Evolutionary conservation across 2,888 invertebrate species (phyloP).

Genomic region (Macaria liturata): DNA sequence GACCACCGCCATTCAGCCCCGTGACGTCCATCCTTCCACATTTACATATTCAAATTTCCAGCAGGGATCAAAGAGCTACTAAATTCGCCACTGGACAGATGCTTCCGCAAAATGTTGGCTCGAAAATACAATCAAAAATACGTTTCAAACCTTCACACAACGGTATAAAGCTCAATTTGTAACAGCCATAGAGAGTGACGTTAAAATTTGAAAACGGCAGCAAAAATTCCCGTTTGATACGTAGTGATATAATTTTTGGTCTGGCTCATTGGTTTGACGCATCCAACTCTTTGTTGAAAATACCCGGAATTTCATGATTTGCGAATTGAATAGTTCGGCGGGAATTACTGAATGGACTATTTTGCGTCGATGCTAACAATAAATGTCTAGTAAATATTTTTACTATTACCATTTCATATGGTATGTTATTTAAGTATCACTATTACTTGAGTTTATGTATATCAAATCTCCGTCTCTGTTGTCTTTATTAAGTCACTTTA

Average conservation of each 20-base stretch:
- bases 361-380: too few species aligned
- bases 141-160: conserved; percentile 2
- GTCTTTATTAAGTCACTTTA: too few species aligned
- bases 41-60: conserved; percentile 65
- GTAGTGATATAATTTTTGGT: conserved; percentile 19
- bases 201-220: conserved; percentile 12
- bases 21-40: conserved; percentile 36
- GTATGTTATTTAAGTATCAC: too few species aligned
- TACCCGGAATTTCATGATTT: conserved; percentile 12
- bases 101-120: conserved; percentile 30
- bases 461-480: too few species aligned
- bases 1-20: conserved; percentile 9
- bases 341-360: too few species aligned
- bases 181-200: background rate
- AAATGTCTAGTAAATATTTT: too few species aligned
- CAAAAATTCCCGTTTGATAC: conserved; percentile 15
- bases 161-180: conserved; percentile 3
- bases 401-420: too few species aligned
- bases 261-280: conserved; percentile 20
- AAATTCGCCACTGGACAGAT: conserved; percentile 39
- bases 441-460: too few species aligned
- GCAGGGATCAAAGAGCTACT: conserved; percentile 57
- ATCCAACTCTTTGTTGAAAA: conserved; percentile 15
- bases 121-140: conserved; percentile 21
- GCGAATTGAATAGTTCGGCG: background rate